Base-by-base conservation (phyloP, 1,140 invertebrate genomes). In the Cydia splendana region DNA sequence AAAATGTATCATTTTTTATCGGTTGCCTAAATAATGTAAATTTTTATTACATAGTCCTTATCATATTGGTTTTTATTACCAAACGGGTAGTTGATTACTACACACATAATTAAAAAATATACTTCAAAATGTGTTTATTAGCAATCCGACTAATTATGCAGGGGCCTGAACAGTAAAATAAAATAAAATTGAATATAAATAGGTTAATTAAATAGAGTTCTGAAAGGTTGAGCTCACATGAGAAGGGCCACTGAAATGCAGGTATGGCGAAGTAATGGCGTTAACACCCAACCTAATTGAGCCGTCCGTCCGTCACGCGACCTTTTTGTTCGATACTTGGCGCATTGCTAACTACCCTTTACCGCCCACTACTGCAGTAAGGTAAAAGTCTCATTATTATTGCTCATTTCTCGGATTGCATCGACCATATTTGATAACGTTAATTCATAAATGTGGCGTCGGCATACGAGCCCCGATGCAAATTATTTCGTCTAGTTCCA, bases 271-370 rank as follows among this genome's bases (percentile, higher is more conserved):
- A 28, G 65, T 69, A 69, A 69, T 69, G 65, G 65, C 34, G 65
- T n/a, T 7, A 69, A 78, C 75, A 67, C 74, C 76, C 77, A 78
- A 51, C 77, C 18, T 76, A 79, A 77, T 77, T 76, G 76, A 80
- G 79, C 78, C 74, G 74, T 74, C 30, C 75, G 69, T 57, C n/a
- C n/a, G 75, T 45, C 78, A 79, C 78, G 78, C 75, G 53, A 79
- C 75, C 69, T 75, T 79, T 79, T 73, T 75, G 48, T 67, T 38
- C 12, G 18, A 42, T 75, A 76, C 48, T 69, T 71, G 51, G 67
- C 62, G 62, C 4, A 67, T 75, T 65, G 20, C 65, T 78, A 75
- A 77, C 53, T 77, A 24, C 20, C 30, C 65, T 34, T 5, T 69
- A n/a, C 28, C 30, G 65, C 65, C 28, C 30, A 30, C 13, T 30